These are phyloP conservation scores for Cichlasoma orientale DNA, from an alignment of 2,797 vertebrate species.

Conservation along the genomic window DNA sequence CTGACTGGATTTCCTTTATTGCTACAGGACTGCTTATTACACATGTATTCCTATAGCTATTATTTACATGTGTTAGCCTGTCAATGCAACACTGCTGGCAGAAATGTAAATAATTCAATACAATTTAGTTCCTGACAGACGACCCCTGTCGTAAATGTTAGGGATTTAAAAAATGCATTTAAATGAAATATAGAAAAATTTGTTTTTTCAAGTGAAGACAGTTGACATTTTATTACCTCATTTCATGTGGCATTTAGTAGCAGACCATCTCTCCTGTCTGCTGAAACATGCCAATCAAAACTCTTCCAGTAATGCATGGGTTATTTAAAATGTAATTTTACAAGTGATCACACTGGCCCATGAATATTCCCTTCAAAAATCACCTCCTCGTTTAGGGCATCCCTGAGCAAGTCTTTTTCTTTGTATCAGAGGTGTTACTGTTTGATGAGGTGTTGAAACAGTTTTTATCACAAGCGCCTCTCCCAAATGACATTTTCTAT, in stretches of 20 bases:
- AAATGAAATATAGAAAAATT: not conserved
- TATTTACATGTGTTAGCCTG: not conserved
- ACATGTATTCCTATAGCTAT: not conserved
- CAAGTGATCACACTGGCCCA: not conserved
- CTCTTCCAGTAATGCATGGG: not conserved
- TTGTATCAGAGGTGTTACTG: conserved; percentile 16
- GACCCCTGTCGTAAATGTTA: not conserved
- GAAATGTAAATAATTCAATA: conserved; percentile 2
- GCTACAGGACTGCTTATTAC: not conserved
- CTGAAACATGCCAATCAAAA: not conserved
- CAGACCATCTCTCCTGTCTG: not conserved
- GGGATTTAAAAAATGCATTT: not conserved
- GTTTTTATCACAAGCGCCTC: conserved; percentile 36
- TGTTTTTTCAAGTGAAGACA: not conserved
- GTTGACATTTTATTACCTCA: not conserved
- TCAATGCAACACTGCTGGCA: not conserved
- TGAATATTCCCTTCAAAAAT: not conserved
- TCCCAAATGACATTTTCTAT: conserved; percentile 35
- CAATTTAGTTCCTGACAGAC: not conserved
- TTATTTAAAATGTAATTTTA: not conserved
- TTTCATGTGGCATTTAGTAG: not conserved
- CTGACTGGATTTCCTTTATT: not conserved
- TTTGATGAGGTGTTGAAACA: conserved; percentile 41
- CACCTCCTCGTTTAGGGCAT: conserved; percentile 6
- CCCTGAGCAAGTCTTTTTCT: conserved; percentile 9